Percentiles rank a stretch among this genome's conserved stretches.
phyloP scores from a whole-genome alignment of 2,797 vertebrate genomes.

The Lerista edwardsae region DNA sequence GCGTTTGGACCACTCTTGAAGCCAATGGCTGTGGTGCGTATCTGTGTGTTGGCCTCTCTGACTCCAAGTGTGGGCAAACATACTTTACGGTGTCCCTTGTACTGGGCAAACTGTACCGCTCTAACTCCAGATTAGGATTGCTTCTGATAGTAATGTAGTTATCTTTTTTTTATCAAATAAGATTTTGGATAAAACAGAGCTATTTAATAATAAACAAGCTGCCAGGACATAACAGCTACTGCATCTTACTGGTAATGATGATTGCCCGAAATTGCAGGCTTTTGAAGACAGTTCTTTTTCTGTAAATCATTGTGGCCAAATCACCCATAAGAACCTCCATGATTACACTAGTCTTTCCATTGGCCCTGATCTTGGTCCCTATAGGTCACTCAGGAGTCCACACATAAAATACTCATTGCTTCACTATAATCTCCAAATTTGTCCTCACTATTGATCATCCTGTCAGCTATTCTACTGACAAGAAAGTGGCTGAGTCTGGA shows the following conservation, averaged over 20 bases:
- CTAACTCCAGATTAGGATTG: too few relatives aligned
- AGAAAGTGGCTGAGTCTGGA: not conserved
- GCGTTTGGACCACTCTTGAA: too few relatives aligned
- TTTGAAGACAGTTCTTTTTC: slow-evolving; percentile 26
- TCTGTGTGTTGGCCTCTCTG: too few relatives aligned
- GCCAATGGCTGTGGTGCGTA: too few relatives aligned
- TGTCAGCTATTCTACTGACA: slow-evolving; percentile 29
- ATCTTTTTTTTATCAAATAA: not conserved
- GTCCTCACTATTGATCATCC: slow-evolving; percentile 34
- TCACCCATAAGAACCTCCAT: slow-evolving; percentile 18
- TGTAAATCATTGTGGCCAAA: slow-evolving; percentile 32
- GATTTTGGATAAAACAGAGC: not conserved
- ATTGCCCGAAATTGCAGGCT: slow-evolving; percentile 41
- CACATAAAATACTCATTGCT: slow-evolving; percentile 44
- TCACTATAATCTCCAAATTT: slow-evolving; percentile 32
- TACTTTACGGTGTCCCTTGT: too few relatives aligned
- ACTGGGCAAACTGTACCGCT: too few relatives aligned
- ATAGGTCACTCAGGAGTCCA: slow-evolving; percentile 22
- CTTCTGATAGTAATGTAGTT: not conserved
- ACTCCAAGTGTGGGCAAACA: too few relatives aligned
- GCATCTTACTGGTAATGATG: not conserved
- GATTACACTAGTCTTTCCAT: slow-evolving; percentile 27
- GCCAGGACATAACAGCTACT: not conserved
- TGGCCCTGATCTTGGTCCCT: slow-evolving; percentile 27
- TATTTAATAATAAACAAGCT: slow-evolving; percentile 41